These are phyloP conservation scores for Ormia ochracea DNA, from an alignment of 2,888 invertebrate genomes.

Conservation along the genomic window DNA sequence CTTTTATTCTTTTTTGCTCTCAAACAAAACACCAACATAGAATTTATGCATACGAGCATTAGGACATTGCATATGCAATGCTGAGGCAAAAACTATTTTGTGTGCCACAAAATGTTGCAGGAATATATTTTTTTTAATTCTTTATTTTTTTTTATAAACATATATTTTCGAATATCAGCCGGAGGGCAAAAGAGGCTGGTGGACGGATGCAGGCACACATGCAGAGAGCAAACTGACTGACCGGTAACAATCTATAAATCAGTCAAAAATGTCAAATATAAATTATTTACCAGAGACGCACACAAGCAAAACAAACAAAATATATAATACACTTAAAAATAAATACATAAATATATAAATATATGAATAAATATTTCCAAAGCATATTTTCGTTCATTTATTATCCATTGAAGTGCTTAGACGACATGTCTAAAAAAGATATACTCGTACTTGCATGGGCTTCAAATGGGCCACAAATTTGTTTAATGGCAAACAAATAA, in stretches of 20 bases:
- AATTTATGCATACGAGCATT: not conserved
- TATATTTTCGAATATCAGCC: not conserved
- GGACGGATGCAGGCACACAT: not conserved
- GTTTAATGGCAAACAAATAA: slow-evolving; percentile 5
- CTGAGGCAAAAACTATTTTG: slow-evolving; percentile 27
- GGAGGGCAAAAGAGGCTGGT: not conserved
- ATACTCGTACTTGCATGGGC: not conserved
- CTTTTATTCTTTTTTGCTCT: not conserved
- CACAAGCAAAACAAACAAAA: slow-evolving; percentile 15
- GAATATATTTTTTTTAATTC: no score
- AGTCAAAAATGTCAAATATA: slow-evolving; percentile 65
- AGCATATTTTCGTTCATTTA: slow-evolving; percentile 23
- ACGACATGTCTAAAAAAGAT: not conserved
- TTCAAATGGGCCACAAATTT: slow-evolving; percentile 21
- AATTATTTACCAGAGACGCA: slow-evolving; percentile 59
- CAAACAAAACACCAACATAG: not conserved
- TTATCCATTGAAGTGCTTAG: not conserved
- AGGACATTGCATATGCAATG: not conserved
- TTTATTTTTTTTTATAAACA: not conserved
- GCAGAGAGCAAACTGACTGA: slow-evolving; percentile 37
- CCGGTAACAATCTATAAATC: slow-evolving; percentile 63
- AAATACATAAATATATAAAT: slow-evolving; percentile 4
- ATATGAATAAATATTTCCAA: slow-evolving; percentile 34
- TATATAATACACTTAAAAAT: slow-evolving; percentile 32
- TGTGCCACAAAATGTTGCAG: slow-evolving; percentile 44